A percentile compares a stretch with the other conserved stretches of the same genome.
These are phyloP conservation scores for Brachyopa scutellaris DNA, from an alignment of 2,888 invertebrate species.

Conservation along the genomic window DNA sequence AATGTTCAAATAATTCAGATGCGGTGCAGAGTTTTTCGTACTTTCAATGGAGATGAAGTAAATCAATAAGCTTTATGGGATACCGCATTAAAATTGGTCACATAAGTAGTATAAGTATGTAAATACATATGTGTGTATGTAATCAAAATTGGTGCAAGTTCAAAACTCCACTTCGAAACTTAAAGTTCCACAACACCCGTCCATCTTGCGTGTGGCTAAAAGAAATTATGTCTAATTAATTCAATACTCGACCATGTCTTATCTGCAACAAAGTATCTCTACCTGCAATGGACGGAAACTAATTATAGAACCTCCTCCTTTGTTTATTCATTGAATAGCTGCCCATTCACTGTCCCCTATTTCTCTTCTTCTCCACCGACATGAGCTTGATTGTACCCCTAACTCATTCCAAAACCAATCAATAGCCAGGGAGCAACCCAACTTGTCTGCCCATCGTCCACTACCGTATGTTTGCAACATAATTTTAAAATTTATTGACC, in stretches of 20 bases:
- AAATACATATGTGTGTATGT: too few relatives aligned
- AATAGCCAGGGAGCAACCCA: conserved; percentile 23
- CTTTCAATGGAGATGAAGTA: not conserved
- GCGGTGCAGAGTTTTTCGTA: conserved; percentile 13
- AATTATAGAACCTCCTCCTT: conserved; percentile 46
- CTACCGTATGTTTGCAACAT: conserved; percentile 27
- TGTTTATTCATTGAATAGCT: conserved; percentile 51
- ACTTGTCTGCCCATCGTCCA: not conserved
- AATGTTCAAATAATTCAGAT: conserved; percentile 51
- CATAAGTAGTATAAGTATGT: too few relatives aligned
- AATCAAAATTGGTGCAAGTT: too few relatives aligned
- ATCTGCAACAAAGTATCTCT: conserved; percentile 16
- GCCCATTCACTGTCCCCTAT: conserved; percentile 38
- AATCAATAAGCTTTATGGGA: conserved; percentile 43
- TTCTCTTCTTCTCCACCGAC: too few relatives aligned
- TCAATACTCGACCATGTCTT: conserved; percentile 29
- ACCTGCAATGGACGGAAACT: conserved; percentile 55
- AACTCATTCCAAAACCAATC: conserved; percentile 26
- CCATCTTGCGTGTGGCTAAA: not conserved
- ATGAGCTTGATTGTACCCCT: too few relatives aligned
- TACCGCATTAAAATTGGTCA: conserved; percentile 20
- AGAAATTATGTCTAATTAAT: conserved; percentile 39
- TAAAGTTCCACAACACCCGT: not conserved
- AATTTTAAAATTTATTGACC: conserved; percentile 55
- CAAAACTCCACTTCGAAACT: too few relatives aligned